These are phyloP conservation scores for Orcinus orca DNA, from an alignment of 2,113 vertebrate genomes.

Conservation along the genomic window DNA sequence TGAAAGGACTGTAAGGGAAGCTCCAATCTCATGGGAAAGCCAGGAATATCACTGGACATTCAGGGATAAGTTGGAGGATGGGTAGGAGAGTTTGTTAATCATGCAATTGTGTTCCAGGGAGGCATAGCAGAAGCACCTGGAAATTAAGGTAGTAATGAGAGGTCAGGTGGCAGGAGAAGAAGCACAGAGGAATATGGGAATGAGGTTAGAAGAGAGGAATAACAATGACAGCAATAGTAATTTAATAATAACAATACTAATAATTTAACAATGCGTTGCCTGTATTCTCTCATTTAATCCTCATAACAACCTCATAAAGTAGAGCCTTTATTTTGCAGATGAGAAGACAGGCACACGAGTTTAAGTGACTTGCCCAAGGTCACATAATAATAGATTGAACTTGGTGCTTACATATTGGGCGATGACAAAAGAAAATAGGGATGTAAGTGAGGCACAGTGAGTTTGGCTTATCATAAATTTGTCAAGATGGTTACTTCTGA, in stretches of 20 bases:
- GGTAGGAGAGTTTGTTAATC: not conserved
- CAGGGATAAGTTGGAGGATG: not conserved
- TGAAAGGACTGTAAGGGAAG: not conserved
- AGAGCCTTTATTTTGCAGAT: not conserved
- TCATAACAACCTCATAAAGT: not conserved
- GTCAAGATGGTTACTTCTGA: not conserved
- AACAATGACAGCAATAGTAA: not conserved
- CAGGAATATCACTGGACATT: not conserved
- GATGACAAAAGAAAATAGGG: not conserved
- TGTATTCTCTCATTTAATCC: not conserved
- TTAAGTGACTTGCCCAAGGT: not conserved
- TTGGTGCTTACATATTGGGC: not conserved
- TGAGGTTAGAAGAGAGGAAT: not conserved
- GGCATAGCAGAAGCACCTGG: not conserved
- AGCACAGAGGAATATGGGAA: not conserved
- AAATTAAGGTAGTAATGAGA: not conserved
- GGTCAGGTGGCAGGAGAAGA: not conserved
- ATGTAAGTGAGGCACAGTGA: not conserved
- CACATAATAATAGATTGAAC: not conserved
- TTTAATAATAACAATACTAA: not conserved
- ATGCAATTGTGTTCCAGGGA: not conserved
- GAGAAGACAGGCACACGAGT: not conserved
- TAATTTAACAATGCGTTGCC: not conserved
- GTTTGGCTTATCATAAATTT: not conserved
- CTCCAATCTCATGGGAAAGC: not conserved